Base-by-base conservation (phyloP, 2,113 vertebrate genomes). In the human region DNA sequence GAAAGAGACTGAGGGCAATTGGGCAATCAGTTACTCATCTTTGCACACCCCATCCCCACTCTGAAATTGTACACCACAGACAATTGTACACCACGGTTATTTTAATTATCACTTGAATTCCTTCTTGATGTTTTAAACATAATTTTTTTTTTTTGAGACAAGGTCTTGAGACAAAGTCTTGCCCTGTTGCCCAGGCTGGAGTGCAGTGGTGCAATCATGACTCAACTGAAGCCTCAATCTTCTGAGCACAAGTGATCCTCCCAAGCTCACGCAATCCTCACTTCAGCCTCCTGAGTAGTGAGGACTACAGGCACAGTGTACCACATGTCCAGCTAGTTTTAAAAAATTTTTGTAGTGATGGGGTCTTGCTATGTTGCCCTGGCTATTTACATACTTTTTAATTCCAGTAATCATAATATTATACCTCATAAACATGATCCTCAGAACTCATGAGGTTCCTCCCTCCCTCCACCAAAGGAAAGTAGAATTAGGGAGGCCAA, bases 11-110 rank as follows among this genome's bases (percentile, higher is more conserved):
- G 57, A 83, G 93, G 50, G 23, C 35, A 92, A 98, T 92, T 97
- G 95, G 89, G 96, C 92, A 98, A 98, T 89, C 48, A 61, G 48
- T 97, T 78, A 81, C 88, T 98, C 61, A 94, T 59, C 8, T 11
- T 45, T 59, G 40, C n/a, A 73, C 3, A 82, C 1, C 5, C 50
- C n/a, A 8, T 30, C 35, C 25, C 5, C 25, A 45, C 59, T 95
- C 50, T 87, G 43, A 90, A 85, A 79, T 20, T 95, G 25, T 92
- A 27, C 35, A 79, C 32, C 22, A 8, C 7, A 76, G 57, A 83
- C 22, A 82, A 72, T 32, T 64, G 61, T 64, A 14, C 61, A 64
- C 61, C 30, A 64, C 61, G 32, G 12, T 32, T 64, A 12, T 64
- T 64, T 64, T 64, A 87, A 9, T 96, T 95, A 94, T 84, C 52